A percentile compares a stretch with the other conserved stretches of the same genome.
These are phyloP conservation scores for Cyanoderma ruficeps DNA, from an alignment of 2,113 vertebrate genomes.

Conservation along the genomic window DNA sequence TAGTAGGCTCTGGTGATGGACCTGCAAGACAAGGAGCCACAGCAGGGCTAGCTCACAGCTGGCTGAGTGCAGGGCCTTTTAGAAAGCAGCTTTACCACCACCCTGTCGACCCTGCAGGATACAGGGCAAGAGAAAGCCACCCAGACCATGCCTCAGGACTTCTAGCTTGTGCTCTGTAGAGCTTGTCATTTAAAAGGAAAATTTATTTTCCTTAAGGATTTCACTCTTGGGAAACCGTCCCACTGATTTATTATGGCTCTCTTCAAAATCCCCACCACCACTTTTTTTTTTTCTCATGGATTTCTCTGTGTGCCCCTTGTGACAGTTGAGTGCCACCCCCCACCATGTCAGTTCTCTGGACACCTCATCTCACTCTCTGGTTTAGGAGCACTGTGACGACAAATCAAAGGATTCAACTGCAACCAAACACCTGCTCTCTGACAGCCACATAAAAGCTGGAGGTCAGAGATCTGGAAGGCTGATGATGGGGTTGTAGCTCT, in stretches of 20 bases:
- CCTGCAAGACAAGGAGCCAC: slow-evolving; percentile 68
- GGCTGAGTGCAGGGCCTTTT: accelerated
- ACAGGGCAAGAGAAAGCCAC: background rate
- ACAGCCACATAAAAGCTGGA: background rate
- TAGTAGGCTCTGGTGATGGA: slow-evolving; percentile 92
- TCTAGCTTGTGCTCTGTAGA: background rate
- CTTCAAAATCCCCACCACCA: background rate
- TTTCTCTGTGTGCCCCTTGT: background rate
- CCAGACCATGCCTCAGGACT: background rate
- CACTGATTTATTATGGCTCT: background rate
- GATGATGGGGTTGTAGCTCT: background rate
- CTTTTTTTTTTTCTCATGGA: background rate
- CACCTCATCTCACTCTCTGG: background rate
- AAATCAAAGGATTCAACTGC: background rate
- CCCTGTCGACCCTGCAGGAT: background rate
- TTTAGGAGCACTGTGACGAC: background rate
- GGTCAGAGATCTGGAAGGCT: background rate
- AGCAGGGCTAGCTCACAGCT: background rate
- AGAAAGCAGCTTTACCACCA: background rate
- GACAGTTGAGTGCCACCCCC: background rate
- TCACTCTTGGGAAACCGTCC: background rate
- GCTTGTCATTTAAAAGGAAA: background rate
- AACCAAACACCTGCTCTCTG: background rate
- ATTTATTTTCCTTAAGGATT: background rate
- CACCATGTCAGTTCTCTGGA: background rate